Evolutionary conservation across 1,140 invertebrate genomes (phyloP).

Genomic region (Stratiolaelaps scimitus): DNA sequence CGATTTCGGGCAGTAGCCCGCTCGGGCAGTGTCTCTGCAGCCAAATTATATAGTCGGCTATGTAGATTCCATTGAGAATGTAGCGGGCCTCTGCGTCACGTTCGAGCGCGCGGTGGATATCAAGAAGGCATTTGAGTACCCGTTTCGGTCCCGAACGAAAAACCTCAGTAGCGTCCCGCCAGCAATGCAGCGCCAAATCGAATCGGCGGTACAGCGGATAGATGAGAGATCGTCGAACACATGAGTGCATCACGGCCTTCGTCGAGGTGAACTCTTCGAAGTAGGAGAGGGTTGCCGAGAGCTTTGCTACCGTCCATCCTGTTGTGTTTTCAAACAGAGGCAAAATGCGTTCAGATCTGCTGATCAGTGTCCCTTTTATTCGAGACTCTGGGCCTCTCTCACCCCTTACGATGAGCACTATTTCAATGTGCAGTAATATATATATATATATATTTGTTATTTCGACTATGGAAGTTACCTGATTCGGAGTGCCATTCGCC

Average conservation of each 20-base stretch:
- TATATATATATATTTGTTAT: too few species aligned
- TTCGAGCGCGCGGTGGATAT: background rate
- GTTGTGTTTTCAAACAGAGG: background rate
- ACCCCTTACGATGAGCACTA: background rate
- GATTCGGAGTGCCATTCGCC: slow-evolving; percentile 19
- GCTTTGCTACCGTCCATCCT: slow-evolving; percentile 24
- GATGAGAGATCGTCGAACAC: slow-evolving; percentile 4
- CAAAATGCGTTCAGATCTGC: too few species aligned
- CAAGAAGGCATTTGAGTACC: background rate
- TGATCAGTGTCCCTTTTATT: too few species aligned
- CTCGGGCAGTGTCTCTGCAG: background rate
- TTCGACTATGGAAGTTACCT: background rate
- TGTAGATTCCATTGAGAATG: slow-evolving; percentile 1
- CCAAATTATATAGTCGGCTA: slow-evolving; percentile 1
- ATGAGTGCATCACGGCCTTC: slow-evolving; percentile 11
- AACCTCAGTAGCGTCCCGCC: background rate
- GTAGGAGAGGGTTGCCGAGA: background rate
- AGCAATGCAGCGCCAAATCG: background rate
- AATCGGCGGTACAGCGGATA: background rate
- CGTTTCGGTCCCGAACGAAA: background rate
- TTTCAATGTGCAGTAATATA: too few species aligned
- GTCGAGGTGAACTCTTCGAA: slow-evolving; percentile 23
- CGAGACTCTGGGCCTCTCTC: too few species aligned
- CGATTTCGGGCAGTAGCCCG: background rate
- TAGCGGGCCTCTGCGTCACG: background rate